These are phyloP conservation scores for Penaeus japonicus DNA, from an alignment of 1,140 invertebrate genomes.

Conservation along the genomic window DNA sequence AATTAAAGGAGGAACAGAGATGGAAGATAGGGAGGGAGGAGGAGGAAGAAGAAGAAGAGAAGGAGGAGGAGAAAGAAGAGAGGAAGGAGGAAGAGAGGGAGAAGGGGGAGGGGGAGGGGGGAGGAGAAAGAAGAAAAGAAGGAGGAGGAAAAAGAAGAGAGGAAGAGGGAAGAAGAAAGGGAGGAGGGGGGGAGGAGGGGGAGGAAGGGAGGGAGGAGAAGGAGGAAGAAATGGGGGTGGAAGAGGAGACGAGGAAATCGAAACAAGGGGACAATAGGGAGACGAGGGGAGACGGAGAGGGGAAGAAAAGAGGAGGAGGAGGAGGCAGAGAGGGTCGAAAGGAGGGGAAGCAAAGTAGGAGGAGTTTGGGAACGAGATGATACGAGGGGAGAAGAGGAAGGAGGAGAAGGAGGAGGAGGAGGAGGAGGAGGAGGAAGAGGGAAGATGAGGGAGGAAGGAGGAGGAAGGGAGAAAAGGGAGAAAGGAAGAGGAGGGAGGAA, in stretches of 20 bases:
- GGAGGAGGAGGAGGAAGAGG: neutral
- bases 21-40: neutral
- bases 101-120: neutral
- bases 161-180: too few species aligned
- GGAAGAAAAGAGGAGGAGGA: neutral
- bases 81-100: conserved; percentile 28
- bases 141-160: too few species aligned
- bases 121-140: too few species aligned
- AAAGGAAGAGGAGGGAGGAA: neutral
- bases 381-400: too few species aligned
- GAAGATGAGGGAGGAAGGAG: neutral
- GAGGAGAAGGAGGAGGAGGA: neutral
- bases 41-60: neutral
- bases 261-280: neutral
- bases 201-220: neutral
- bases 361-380: neutral
- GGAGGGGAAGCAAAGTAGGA: neutral
- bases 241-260: conserved; percentile 11
- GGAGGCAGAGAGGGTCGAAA: neutral
- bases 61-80: neutral
- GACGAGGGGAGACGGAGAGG: neutral
- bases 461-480: neutral
- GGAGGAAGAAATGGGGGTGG: neutral
- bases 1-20: neutral
- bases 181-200: neutral